Percentiles rank a stretch among this genome's conserved stretches.
Evolutionary conservation across 2,113 vertebrate genomes (phyloP).

Genomic region (Ciconia stormi): DNA sequence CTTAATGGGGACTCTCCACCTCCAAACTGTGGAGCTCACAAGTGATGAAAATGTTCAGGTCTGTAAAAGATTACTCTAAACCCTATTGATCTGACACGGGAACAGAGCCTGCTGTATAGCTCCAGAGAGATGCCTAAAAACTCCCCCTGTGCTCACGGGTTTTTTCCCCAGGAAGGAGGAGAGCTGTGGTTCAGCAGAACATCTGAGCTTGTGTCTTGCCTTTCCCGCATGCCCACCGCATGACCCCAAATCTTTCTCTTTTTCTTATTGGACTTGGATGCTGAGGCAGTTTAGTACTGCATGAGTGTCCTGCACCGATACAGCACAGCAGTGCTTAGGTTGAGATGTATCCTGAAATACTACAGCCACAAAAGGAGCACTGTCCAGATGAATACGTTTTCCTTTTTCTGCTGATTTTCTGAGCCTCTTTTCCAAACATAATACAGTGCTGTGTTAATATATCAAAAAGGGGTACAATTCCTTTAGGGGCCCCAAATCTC

Average conservation of each 20-base stretch:
- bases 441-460: neutral
- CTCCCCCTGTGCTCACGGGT: neutral
- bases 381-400: neutral
- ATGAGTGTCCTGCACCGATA: neutral
- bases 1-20: neutral
- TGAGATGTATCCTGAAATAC: neutral
- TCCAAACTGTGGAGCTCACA: neutral
- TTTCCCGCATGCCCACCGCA: neutral
- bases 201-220: neutral
- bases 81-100: neutral
- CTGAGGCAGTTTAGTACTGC: neutral
- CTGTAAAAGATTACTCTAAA: neutral
- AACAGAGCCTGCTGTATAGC: neutral
- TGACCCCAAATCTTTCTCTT: neutral
- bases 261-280: neutral
- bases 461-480: neutral
- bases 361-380: neutral
- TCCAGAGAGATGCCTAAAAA: neutral
- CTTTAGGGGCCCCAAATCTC: neutral
- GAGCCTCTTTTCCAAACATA: neutral
- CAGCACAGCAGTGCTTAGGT: neutral
- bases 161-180: neutral
- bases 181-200: neutral
- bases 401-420: neutral
- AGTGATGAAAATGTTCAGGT: fast-evolving